Evolutionary conservation across 1,140 invertebrate species (phyloP).

Genomic region (Leptinotarsa undecemlineata): DNA sequence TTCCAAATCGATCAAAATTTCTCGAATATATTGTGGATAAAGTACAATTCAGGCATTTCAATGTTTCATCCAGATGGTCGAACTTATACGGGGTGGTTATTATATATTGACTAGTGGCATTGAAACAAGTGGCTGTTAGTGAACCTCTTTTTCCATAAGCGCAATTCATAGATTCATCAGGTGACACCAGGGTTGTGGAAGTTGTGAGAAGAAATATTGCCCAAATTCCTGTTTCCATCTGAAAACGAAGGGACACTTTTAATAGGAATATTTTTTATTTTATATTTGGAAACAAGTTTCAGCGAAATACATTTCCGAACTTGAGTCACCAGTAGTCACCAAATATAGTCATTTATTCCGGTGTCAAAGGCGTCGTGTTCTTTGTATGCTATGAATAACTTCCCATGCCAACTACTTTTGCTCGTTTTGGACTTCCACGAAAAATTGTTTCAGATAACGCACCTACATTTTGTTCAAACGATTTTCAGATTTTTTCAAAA

Average conservation of each 20-base stretch:
- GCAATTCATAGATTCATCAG: slow-evolving; percentile 44
- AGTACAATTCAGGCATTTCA: slow-evolving; percentile 49
- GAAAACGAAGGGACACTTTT: slow-evolving; percentile 25
- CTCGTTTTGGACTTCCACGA: too few species aligned
- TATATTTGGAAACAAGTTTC: too few species aligned
- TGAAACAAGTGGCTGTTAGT: slow-evolving; percentile 51
- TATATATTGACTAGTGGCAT: slow-evolving; percentile 48
- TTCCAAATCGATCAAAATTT: slow-evolving; percentile 51
- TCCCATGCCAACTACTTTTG: too few species aligned
- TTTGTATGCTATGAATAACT: too few species aligned
- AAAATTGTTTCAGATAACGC: too few species aligned
- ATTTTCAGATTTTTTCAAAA: too few species aligned
- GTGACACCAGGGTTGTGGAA: neutral
- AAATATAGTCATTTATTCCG: too few species aligned
- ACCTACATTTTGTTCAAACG: too few species aligned
- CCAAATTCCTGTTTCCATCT: slow-evolving; percentile 22
- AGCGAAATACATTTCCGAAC: too few species aligned
- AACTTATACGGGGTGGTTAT: slow-evolving; percentile 49
- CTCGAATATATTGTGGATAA: slow-evolving; percentile 42
- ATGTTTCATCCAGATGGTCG: slow-evolving; percentile 51
- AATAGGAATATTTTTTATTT: too few species aligned
- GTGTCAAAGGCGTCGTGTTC: too few species aligned
- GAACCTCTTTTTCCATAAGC: slow-evolving; percentile 52
- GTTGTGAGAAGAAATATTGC: neutral
- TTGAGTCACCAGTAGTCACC: too few species aligned